Percentiles rank a stretch among this genome's conserved stretches.
phyloP scores from a whole-genome alignment of 2,113 vertebrate genomes.

The Edolisoma coerulescens region DNA sequence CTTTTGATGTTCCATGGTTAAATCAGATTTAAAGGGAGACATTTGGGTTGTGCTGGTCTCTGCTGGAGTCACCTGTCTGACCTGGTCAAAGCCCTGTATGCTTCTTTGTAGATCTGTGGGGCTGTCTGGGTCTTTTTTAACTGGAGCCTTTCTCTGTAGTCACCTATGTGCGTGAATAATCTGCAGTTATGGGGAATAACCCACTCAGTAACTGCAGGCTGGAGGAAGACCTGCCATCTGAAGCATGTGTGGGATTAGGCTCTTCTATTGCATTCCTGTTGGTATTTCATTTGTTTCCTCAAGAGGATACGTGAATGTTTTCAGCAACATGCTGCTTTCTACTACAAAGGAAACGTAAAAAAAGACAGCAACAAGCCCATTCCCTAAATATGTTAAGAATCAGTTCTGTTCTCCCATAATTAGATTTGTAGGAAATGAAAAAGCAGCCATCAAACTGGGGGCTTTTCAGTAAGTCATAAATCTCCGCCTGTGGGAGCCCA shows the following conservation, averaged over 20 bases:
- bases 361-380: constrained; percentile 10
- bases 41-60: neutral
- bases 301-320: neutral
- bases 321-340: neutral
- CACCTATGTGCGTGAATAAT: neutral
- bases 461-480: constrained; percentile 51
- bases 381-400: constrained; percentile 42
- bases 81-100: neutral
- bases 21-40: neutral
- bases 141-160: neutral
- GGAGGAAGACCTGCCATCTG: constrained; percentile 8
- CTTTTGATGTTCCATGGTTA: neutral
- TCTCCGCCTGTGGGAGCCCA: neutral
- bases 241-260: neutral
- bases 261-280: constrained; percentile 12
- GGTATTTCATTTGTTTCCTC: constrained; percentile 30
- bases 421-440: constrained; percentile 57
- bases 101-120: neutral
- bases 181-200: neutral
- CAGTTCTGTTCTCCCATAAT: constrained; percentile 16
- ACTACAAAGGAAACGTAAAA: constrained; percentile 9
- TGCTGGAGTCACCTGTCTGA: neutral
- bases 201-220: neutral
- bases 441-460: neutral
- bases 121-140: neutral